Base-by-base conservation (phyloP, 2,888 invertebrate genomes). In the Ichneumoninae sp. region DNA sequence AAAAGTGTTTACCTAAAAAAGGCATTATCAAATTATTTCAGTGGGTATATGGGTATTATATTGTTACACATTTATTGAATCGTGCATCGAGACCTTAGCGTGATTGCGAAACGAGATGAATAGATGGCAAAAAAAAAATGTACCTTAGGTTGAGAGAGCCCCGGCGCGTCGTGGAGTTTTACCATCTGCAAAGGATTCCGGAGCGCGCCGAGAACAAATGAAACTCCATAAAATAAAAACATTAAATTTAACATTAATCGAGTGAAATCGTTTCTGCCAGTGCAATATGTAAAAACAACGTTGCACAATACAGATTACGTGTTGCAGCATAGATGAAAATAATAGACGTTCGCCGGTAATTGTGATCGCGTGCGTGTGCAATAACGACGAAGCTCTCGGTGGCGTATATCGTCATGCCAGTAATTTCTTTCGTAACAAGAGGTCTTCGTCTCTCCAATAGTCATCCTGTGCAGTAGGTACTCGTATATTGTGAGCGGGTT, bases 361-460 rank as follows among this genome's bases (percentile, higher is more conserved):
- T 57, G 57, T 40, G 54, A n/a, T 40, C 40, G 44, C 73, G 57
- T 57, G 57, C 57, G 22, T 54, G 66, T 30, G 19, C 44, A 40
- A 57, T 60, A 57, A 60, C 44, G 73, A 60, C 22, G 44, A 36
- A 60, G 16, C 16, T 10, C 47, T 6, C n/a, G 57, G 16, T n/a
- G 22, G 22, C 44, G 16, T 33, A 30, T 36, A 33, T 16, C 63
- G 3, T 74, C 33, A 33, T 63, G 26, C 8, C 30, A 19, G 60
- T 50, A 74, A 74, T 74, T 74, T 33, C 30, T 50, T 50, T 63
- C 26, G 30, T 33, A 74, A 74, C 74, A 63, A 65, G 63, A 33
- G 57, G n/a, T 10, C 33, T 63, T 63, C 63, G 30, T 73, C 60
- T n/a, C 73, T 26, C 47, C 10, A 16, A 5, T n/a, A 30, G 1